Base-by-base conservation (phyloP, 1,140 invertebrate genomes). In the Drosophila rufa region DNA sequence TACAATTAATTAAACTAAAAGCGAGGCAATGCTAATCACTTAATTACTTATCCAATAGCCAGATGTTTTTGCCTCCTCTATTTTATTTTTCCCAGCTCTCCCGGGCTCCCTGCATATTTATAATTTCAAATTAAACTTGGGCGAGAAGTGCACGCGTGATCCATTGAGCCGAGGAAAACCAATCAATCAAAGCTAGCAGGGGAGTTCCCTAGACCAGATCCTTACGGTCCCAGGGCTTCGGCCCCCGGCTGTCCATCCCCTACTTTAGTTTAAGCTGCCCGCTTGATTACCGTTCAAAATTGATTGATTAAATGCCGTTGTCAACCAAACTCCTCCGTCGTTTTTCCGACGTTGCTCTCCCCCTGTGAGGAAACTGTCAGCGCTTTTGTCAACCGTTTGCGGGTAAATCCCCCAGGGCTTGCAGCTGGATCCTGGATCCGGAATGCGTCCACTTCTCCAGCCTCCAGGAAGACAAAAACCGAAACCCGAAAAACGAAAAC, bases 231-330 rank as follows among this genome's bases (percentile, higher is more conserved):
- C 50, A 27, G n/a, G 30, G 53, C 59, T 64, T 53, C 38, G 40
- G 8, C 17, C n/a, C 19, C 12, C 46, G 4, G 58, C 27, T 30
- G 78, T 59, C 65, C 80, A 87, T 87, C 77, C 80, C 84, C 77
- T 75, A 87, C 84, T 87, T 87, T 80, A 87, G 84, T 80, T 79
- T 78, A 89, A 89, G 84, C 80, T 89, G 80, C 68, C 80, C 80
- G 84, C 84, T 89, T 89, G 84, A 89, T 89, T 90, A 89, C 84
- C 84, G 84, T 84, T 89, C 85, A 90, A 84, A 89, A 91, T 89
- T 89, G 85, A 89, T 89, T 89, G 85, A 89, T 89, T 89, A 89
- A 89, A 89, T 89, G 85, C 86, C 78, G 64, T 89, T 89, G 85
- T 89, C 82, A 82, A 81, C 62, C 74, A 80, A 60, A 75, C 62